Base-by-base conservation (phyloP, 2,797 vertebrate genomes). In the Acipenser oxyrinchus region DNA sequence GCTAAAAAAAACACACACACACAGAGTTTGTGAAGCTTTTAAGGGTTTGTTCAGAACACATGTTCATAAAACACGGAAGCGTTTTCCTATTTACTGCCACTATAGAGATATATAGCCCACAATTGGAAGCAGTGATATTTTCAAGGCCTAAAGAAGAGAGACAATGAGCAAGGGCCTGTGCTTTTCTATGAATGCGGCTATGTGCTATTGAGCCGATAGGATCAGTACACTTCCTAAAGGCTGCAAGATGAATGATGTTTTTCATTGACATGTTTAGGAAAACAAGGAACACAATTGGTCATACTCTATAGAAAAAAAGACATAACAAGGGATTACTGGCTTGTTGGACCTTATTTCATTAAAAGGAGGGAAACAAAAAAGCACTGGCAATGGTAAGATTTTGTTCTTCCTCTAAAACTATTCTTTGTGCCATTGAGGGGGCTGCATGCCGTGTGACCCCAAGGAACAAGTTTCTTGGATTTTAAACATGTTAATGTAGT, bases 191-290 rank as follows among this genome's bases (percentile, higher is more conserved):
- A 84, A 77, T 73, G 77, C 75, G 75, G 65, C 76, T 78, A 69
- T 74, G 77, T 76, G 70, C 73, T 79, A 82, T 82, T 86, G 77
- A 84, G 71, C 74, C n/a, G 87, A 92, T 88, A 90, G 79, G 82
- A 91, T 90, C 85, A 86, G 83, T 81, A 88, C 87, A 90, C 85
- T 85, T 89, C 84, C 84, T 81, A 82, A 82, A 85, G 73, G 78
- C 78, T 74, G 66, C 51, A 68, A 74, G 69, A 77, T 68, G 74
- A 80, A 84, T 74, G 86, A 75, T 82, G 80, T 74, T 85, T 84
- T 79, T 79, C 80, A 84, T 83, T 85, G 84, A 77, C 80, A 77
- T 84, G 79, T 86, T 87, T 83, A 79, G 83, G 76, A 82, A 86
- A 88, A 84, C 84, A 86, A 84, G 84, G 66, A 74, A 79, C 82